phyloP scores from a whole-genome alignment of 2,797 vertebrate species.

The Sebastes nivosus region DNA sequence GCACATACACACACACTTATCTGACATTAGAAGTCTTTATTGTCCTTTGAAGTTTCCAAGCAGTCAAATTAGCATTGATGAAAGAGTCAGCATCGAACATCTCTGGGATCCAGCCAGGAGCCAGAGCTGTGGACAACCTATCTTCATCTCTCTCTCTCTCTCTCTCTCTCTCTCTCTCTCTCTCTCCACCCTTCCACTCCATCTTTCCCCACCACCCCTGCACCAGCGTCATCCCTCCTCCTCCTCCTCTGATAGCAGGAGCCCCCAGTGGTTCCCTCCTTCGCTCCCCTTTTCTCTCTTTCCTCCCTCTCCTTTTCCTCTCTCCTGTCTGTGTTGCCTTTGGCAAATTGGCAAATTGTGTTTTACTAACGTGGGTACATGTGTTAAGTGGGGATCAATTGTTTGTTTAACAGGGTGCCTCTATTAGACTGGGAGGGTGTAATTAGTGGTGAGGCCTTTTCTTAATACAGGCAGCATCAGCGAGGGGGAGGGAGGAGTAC shows the following conservation, averaged over 20 bases:
- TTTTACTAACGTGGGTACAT: conserved; percentile 88
- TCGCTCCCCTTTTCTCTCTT: conserved; percentile 53
- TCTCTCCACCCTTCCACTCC: conserved; percentile 34
- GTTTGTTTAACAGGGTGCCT: conserved; percentile 89
- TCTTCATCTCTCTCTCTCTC: conserved; percentile 45
- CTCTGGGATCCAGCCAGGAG: conserved; percentile 65
- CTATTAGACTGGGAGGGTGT: conserved; percentile 87
- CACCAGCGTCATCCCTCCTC: conserved; percentile 31
- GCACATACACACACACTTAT: conserved; percentile 69
- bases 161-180: conserved; percentile 22
- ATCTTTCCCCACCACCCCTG: conserved; percentile 9
- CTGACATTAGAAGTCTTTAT: conserved; percentile 79
- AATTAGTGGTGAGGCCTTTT: conserved; percentile 85
- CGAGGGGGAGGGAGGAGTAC: conserved; percentile 44
- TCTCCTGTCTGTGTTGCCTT: conserved; percentile 81
- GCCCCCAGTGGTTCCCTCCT: conserved; percentile 67
- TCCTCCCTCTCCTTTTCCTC: conserved; percentile 60
- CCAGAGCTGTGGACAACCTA: conserved; percentile 51
- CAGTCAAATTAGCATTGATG: conserved; percentile 83
- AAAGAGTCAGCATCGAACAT: conserved; percentile 74
- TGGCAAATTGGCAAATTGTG: conserved; percentile 92
- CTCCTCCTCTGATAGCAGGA: conserved; percentile 53
- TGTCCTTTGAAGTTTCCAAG: conserved; percentile 81
- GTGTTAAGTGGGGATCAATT: conserved; percentile 87
- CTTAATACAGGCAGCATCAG: conserved; percentile 74